Evolutionary conservation across 2,797 vertebrate species (phyloP).

Genomic region (Borostomias antarcticus): DNA sequence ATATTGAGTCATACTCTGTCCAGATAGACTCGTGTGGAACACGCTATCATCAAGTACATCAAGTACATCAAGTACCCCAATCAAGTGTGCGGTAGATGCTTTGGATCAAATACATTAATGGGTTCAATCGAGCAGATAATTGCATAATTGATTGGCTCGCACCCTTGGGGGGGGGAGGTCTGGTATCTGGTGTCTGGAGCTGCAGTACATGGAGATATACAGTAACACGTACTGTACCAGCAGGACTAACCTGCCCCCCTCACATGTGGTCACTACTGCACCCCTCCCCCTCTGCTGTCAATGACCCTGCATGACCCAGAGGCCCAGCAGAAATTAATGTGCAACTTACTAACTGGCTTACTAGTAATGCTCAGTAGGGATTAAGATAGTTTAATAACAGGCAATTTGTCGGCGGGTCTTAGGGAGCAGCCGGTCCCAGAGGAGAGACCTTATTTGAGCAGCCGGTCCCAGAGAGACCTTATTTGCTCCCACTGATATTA

Average conservation of each 20-base stretch:
- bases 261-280: background rate
- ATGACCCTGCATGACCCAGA: conserved; percentile 28
- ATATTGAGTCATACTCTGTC: background rate
- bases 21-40: background rate
- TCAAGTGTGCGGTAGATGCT: conserved; percentile 25
- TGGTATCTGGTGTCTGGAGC: conserved; percentile 25
- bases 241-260: no score
- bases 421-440: conserved; percentile 42
- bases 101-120: conserved; percentile 32
- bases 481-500: conserved; percentile 47
- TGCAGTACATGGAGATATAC: conserved; percentile 11
- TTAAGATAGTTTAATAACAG: conserved; percentile 69
- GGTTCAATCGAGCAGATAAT: conserved; percentile 39
- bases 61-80: no score
- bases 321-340: conserved; percentile 40
- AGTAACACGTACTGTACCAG: background rate
- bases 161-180: background rate
- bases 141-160: conserved; percentile 29
- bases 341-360: conserved; percentile 39
- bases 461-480: conserved; percentile 34
- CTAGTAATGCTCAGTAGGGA: conserved; percentile 56
- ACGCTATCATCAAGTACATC: conserved; percentile 15
- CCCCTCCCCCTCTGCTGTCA: conserved; percentile 16
- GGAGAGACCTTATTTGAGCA: conserved; percentile 35
- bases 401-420: conserved; percentile 56